These are phyloP conservation scores for Molossus molossus DNA, from an alignment of 2,797 vertebrate species.

Conservation along the genomic window DNA sequence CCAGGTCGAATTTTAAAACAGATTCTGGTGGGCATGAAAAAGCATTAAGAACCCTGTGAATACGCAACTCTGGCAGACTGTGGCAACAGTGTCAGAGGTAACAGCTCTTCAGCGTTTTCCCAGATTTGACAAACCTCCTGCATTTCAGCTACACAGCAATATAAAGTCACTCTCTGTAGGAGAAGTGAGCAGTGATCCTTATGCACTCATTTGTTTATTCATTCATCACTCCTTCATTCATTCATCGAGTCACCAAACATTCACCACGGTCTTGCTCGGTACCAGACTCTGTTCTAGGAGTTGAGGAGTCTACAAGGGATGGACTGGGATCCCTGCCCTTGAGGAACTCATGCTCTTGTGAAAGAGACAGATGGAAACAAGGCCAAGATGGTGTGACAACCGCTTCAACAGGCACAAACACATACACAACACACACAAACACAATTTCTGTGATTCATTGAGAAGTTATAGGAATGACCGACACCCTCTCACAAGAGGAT, in stretches of 20 bases:
- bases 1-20: slow-evolving; percentile 51
- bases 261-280: background rate
- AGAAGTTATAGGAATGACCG: background rate
- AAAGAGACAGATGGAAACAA: background rate
- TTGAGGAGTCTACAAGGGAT: background rate
- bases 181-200: background rate
- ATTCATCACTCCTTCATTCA: background rate
- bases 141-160: background rate
- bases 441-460: background rate
- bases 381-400: background rate
- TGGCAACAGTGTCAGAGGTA: background rate
- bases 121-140: background rate
- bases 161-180: background rate
- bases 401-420: background rate
- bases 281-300: background rate
- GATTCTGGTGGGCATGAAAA: too few species aligned
- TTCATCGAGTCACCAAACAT: background rate
- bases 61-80: too few species aligned
- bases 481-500: background rate
- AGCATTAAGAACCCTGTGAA: too few species aligned
- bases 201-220: background rate
- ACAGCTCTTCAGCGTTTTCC: background rate
- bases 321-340: background rate
- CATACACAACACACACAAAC: background rate
- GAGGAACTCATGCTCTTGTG: background rate